Base-by-base conservation (phyloP, 1,140 invertebrate species). In the Onthophagus taurus region DNA sequence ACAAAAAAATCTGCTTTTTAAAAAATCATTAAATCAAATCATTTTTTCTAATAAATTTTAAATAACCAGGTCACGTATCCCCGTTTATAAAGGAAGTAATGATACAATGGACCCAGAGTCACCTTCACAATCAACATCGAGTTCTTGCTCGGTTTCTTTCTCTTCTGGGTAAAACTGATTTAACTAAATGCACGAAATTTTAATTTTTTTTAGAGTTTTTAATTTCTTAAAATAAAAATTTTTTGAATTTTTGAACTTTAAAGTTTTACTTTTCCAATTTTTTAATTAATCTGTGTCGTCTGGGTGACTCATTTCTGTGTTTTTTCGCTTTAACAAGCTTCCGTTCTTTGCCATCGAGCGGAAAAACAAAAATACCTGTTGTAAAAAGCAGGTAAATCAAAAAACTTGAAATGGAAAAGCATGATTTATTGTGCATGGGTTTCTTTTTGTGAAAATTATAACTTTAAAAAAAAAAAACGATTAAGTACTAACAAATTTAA, bases 111-210 rank as follows among this genome's bases (percentile, higher is more conserved):
- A 61, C 44, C 55, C 49, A 46, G 62, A 65, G 38, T 54, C 55
- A 23, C 59, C 63, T 47, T 63, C 62, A 45, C 61, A 54, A 43
- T 64, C 61, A 17, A 63, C 62, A 21, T 63, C 61, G 34, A 63
- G 59, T 43, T 65, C 62, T 49, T 63, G 61, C 50, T 64, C 62
- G 52, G 35, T 60, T 39, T 60, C 60, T 52, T 57, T 63, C 43
- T 65, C 62, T 54, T 62, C 62, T 54, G 62, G 62, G 62, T 65
- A 63, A 64, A 46, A 53, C 49, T 31, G 37, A 20, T 14, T 21
- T 39, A 29, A 19, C 24, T 42, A n/a, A 41, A 9, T 47, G 38
- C 31, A 42, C 24, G 37, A 29, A 31, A 3, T 38, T 17, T 38
- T 31, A 14, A 11, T 37, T 37, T 37, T 37, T 21, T 37, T 37